Percentiles rank a stretch among this genome's conserved stretches.
phyloP scores from a whole-genome alignment of 2,888 invertebrate species.

The Xanthia icteritia region DNA sequence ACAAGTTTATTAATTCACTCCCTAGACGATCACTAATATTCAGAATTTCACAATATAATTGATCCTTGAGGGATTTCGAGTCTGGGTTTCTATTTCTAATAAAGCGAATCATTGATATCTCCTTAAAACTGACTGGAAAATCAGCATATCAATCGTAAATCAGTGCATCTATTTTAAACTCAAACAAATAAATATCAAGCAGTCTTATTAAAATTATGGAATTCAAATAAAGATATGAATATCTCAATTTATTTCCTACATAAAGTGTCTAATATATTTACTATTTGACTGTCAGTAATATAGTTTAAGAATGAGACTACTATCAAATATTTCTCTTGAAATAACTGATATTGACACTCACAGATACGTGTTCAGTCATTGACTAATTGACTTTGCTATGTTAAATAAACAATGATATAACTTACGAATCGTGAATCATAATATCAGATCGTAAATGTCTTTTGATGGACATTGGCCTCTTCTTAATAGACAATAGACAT shows the following conservation, averaged over 20 bases:
- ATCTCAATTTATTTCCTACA: background rate
- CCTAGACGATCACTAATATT: slow-evolving; percentile 7
- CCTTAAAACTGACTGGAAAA: background rate
- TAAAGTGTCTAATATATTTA: slow-evolving; percentile 16
- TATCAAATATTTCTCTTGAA: slow-evolving; percentile 25
- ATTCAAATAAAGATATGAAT: background rate
- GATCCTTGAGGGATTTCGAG: slow-evolving; percentile 1
- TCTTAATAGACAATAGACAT: slow-evolving; percentile 2
- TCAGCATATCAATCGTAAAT: background rate
- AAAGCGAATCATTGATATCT: slow-evolving; percentile 1
- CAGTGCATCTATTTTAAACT: background rate
- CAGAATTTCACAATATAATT: slow-evolving; percentile 15
- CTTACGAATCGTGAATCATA: slow-evolving; percentile 44
- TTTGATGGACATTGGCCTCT: slow-evolving; percentile 42
- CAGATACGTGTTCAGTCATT: slow-evolving; percentile 42
- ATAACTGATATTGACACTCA: slow-evolving; percentile 48
- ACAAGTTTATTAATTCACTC: background rate
- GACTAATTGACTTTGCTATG: slow-evolving; percentile 51
- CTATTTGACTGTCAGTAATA: background rate
- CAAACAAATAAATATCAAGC: background rate
- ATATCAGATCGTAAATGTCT: slow-evolving; percentile 50
- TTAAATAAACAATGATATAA: slow-evolving; percentile 51
- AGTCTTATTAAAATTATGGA: background rate
- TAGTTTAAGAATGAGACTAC: slow-evolving; percentile 28
- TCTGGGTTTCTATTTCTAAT: background rate